Percentiles rank a stretch among this genome's conserved stretches.
phyloP scores from a whole-genome alignment of 2,888 invertebrate species.

The Harmothoe impar region DNA sequence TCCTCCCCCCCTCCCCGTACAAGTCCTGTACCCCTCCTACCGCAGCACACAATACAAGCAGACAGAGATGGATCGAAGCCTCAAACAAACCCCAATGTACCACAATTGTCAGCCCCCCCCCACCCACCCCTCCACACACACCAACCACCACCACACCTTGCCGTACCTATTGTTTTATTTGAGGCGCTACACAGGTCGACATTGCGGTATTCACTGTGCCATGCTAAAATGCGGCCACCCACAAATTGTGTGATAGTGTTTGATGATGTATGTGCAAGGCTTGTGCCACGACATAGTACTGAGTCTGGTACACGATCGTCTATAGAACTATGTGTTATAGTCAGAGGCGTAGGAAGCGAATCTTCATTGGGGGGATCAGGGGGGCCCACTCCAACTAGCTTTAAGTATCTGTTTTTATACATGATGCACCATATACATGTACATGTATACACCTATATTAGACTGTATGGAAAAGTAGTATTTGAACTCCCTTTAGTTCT shows the following conservation, averaged over 20 bases:
- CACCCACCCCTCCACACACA: not conserved
- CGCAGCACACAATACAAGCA: not conserved
- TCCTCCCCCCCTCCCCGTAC: conserved; percentile 25
- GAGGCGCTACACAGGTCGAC: not conserved
- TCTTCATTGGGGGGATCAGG: no score
- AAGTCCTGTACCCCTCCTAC: not conserved
- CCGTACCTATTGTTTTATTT: not conserved
- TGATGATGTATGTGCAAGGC: not conserved
- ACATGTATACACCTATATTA: no score
- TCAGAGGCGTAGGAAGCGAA: no score
- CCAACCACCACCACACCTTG: not conserved
- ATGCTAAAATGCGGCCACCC: not conserved
- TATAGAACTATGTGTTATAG: no score
- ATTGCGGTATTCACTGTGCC: not conserved
- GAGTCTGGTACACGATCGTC: no score
- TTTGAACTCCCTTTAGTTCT: no score
- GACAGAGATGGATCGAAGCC: conserved; percentile 23
- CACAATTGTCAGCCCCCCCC: not conserved
- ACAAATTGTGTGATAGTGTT: not conserved
- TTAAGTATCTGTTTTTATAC: no score
- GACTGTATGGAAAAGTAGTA: no score
- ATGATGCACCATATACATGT: no score
- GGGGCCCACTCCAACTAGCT: no score
- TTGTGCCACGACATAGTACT: not conserved
- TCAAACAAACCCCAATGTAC: not conserved